These are phyloP conservation scores for Drosophila quinaria DNA, from an alignment of 2,888 invertebrate genomes.

Conservation along the genomic window DNA sequence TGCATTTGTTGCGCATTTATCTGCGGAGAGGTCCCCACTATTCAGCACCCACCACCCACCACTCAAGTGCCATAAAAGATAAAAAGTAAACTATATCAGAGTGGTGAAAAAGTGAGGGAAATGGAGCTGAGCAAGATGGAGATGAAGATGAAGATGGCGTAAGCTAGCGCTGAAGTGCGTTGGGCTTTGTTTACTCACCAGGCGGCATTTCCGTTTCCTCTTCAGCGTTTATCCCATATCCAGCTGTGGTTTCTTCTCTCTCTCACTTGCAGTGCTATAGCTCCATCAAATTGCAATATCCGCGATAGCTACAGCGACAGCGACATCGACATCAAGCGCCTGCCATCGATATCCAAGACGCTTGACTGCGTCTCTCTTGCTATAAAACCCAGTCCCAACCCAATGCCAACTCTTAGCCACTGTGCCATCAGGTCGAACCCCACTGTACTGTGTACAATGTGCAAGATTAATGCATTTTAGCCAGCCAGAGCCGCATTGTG, in stretches of 20 bases:
- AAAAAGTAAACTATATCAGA: conserved; percentile 68
- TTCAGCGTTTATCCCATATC: conserved; percentile 12
- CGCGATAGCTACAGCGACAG: conserved; percentile 66
- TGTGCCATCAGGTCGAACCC: conserved; percentile 7
- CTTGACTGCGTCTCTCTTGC: conserved; percentile 18
- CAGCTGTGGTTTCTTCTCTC: conserved; percentile 34
- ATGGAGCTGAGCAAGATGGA: conserved; percentile 5
- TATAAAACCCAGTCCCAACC: background rate
- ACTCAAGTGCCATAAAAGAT: conserved; percentile 67
- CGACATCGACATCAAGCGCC: conserved; percentile 54
- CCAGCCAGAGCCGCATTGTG: conserved; percentile 27
- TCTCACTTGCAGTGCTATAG: conserved; percentile 22
- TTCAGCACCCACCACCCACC: background rate
- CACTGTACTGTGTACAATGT: conserved; percentile 30
- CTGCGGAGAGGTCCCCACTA: conserved; percentile 41
- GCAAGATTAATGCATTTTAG: conserved; percentile 75
- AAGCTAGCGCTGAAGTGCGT: conserved; percentile 57
- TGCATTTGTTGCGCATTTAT: conserved; percentile 80
- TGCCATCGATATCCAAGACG: conserved; percentile 49
- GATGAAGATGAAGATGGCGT: conserved; percentile 30
- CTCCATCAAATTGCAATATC: conserved; percentile 78
- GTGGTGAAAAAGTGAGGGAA: background rate
- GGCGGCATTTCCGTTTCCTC: conserved; percentile 52
- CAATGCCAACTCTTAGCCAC: background rate
- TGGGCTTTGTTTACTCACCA: conserved; percentile 69